Evolutionary conservation across 64 coral and sea anemone genomes (phyloP).

Genomic region (Orbicella faveolata): DNA sequence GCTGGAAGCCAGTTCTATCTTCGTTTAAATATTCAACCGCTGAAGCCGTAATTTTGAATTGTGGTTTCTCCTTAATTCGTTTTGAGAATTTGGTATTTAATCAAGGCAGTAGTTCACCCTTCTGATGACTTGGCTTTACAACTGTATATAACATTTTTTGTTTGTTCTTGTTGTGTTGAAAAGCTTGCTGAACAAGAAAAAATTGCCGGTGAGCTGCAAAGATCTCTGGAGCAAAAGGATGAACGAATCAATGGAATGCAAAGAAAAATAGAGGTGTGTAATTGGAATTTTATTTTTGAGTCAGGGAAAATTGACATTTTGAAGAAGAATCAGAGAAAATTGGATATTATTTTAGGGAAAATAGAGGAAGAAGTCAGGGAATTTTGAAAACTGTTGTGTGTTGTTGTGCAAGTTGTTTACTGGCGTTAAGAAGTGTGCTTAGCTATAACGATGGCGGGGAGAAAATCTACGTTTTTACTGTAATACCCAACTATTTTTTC

Average conservation of each 20-base stretch:
- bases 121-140: neutral
- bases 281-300: too few relatives aligned
- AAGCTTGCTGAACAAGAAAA: constrained; percentile 76
- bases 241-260: constrained; percentile 72
- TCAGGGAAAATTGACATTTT: too few relatives aligned
- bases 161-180: neutral
- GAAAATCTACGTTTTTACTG: neutral
- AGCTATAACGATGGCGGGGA: neutral
- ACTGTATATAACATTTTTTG: neutral
- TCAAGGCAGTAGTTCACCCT: neutral
- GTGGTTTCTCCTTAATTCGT: too few relatives aligned
- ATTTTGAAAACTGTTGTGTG: neutral
- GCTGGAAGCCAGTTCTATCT: too few relatives aligned
- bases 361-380: neutral
- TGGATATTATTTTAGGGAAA: too few relatives aligned
- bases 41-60: too few relatives aligned
- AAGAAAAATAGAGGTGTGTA: constrained; percentile 77
- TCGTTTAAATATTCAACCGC: too few relatives aligned
- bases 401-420: neutral
- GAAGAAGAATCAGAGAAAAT: too few relatives aligned
- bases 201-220: constrained; percentile 59
- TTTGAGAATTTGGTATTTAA: neutral
- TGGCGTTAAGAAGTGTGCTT: neutral
- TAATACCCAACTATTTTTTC: neutral
- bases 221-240: constrained; percentile 75